Evolutionary conservation across 1,140 invertebrate species (phyloP).

Genomic region (Cyclina sinensis): DNA sequence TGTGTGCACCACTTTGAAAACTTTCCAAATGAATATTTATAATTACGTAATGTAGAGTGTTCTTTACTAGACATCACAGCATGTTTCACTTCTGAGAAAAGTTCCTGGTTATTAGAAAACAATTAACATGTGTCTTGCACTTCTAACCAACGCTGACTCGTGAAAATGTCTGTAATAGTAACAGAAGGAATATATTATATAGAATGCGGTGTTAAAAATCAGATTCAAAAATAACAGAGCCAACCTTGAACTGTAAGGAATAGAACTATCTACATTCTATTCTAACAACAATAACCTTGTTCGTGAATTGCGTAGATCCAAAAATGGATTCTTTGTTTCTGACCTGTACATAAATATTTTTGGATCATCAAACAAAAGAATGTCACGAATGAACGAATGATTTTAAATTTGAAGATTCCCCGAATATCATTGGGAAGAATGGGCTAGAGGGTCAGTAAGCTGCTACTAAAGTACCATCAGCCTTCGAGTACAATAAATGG

Average conservation of each 20-base stretch:
- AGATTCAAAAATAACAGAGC: no score
- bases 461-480: not conserved
- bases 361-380: not conserved
- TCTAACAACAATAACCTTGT: not conserved
- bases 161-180: slow-evolving; percentile 3
- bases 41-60: not conserved
- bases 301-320: not conserved
- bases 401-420: not conserved
- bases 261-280: not conserved
- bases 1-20: not conserved
- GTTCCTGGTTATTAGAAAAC: not conserved
- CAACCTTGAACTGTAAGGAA: no score
- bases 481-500: not conserved
- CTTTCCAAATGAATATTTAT: no score
- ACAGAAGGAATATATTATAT: no score
- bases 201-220: no score
- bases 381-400: not conserved
- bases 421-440: not conserved
- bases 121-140: not conserved
- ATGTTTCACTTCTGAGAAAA: slow-evolving; percentile 1
- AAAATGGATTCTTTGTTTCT: not conserved
- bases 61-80: not conserved
- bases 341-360: not conserved
- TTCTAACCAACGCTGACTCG: not conserved
- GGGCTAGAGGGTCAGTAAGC: not conserved